phyloP scores from a whole-genome alignment of 1,140 invertebrate species.

The Popillia japonica region DNA sequence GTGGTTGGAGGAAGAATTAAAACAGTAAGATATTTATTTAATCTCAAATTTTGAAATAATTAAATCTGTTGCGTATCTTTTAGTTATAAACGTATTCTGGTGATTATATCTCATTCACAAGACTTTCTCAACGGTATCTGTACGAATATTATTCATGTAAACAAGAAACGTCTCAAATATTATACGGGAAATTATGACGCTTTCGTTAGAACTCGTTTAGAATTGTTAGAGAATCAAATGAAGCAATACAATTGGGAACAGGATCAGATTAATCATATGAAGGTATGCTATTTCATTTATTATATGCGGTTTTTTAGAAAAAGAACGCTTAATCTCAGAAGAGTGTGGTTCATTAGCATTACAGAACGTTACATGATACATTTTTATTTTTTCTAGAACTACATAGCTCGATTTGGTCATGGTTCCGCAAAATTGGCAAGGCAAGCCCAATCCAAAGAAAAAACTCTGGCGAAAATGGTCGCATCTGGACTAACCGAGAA shows the following conservation, averaged over 20 bases:
- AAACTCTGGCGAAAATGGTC: slow-evolving; percentile 99
- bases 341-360: too few species aligned
- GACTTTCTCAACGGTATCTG: slow-evolving; percentile 99
- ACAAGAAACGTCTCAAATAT: slow-evolving; percentile 92
- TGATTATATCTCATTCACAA: slow-evolving; percentile 99
- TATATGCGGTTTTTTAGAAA: too few species aligned
- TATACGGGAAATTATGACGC: slow-evolving; percentile 96
- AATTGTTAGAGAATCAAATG: slow-evolving; percentile 97
- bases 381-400: slow-evolving; percentile 74
- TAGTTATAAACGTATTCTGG: slow-evolving; percentile 94
- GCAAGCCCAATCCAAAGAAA: slow-evolving; percentile 99
- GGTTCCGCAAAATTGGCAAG: slow-evolving; percentile 97
- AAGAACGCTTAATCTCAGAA: too few species aligned
- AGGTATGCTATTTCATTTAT: slow-evolving; percentile 68
- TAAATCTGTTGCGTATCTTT: slow-evolving; percentile 50
- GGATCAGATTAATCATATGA: slow-evolving; percentile 99
- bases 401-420: slow-evolving; percentile 99
- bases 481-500: slow-evolving; percentile 93
- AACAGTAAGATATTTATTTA: slow-evolving; percentile 69
- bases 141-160: slow-evolving; percentile 97
- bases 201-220: slow-evolving; percentile 91
- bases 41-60: neutral
- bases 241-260: slow-evolving; percentile 99
- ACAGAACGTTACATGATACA: neutral
- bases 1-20: slow-evolving; percentile 98